These are phyloP conservation scores for Manduca sexta DNA, from an alignment of 1,140 invertebrate species.

Conservation along the genomic window DNA sequence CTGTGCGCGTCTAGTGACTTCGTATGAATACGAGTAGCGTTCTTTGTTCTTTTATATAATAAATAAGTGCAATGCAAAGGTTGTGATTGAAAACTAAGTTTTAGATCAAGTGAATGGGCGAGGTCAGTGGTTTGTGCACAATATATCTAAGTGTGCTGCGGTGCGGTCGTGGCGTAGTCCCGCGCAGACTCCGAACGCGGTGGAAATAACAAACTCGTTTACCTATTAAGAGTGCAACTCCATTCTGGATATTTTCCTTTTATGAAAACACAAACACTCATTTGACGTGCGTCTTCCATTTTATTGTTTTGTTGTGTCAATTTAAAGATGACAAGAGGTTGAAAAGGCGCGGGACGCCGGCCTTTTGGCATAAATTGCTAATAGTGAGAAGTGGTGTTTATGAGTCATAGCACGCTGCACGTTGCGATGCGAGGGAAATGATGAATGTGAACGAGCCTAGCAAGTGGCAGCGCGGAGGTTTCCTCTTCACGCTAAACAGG, in stretches of 20 bases:
- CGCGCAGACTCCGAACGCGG: slow-evolving; percentile 34
- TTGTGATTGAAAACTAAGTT: slow-evolving; percentile 35
- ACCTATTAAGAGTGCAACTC: slow-evolving; percentile 6
- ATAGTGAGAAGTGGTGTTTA: slow-evolving; percentile 38
- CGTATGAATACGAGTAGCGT: slow-evolving; percentile 5
- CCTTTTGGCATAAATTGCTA: slow-evolving; percentile 29
- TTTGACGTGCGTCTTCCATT: slow-evolving; percentile 11
- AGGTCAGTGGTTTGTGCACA: slow-evolving; percentile 30
- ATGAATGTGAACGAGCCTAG: slow-evolving; percentile 58
- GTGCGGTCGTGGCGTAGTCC: slow-evolving; percentile 10
- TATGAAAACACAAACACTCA: neutral
- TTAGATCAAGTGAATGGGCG: slow-evolving; percentile 41
- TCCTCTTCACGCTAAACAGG: slow-evolving; percentile 55
- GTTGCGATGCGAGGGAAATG: slow-evolving; percentile 57
- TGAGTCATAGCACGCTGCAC: slow-evolving; percentile 45
- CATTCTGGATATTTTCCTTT: slow-evolving; percentile 2
- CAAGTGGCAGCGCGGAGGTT: slow-evolving; percentile 62
- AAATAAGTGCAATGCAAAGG: slow-evolving; percentile 12
- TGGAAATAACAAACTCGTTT: slow-evolving; percentile 31
- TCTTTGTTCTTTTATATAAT: slow-evolving; percentile 22
- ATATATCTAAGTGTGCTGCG: slow-evolving; percentile 1
- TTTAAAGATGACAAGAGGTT: slow-evolving; percentile 11
- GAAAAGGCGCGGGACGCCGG: slow-evolving; percentile 7
- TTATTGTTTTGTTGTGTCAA: neutral
- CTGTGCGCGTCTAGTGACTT: slow-evolving; percentile 10